Evolutionary conservation across 2,888 invertebrate genomes (phyloP).

Genomic region (Petrolisthes manimaculis): DNA sequence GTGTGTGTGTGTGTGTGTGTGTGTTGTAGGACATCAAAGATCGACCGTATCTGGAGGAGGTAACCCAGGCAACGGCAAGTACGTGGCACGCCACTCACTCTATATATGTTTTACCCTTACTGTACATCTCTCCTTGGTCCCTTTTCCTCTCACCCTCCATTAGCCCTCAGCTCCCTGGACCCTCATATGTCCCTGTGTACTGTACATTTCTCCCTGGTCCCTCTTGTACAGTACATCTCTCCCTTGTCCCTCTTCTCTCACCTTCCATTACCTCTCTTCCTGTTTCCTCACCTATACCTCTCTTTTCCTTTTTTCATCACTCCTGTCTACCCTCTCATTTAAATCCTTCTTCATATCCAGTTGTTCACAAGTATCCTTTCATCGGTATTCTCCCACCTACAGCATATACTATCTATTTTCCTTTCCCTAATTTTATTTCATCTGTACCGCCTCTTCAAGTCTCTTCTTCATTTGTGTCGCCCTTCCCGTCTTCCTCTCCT

Average conservation of each 20-base stretch:
- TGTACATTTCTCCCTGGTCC: not conserved
- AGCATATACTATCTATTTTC: not conserved
- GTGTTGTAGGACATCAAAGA: too few relatives aligned
- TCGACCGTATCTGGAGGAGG: too few relatives aligned
- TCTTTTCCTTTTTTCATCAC: not conserved
- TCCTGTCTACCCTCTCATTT: not conserved
- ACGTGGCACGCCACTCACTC: too few relatives aligned
- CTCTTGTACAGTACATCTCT: not conserved
- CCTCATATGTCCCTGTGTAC: not conserved
- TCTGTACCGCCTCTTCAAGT: not conserved
- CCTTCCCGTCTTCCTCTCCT: not conserved
- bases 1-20: too few relatives aligned
- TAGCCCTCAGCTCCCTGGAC: not conserved
- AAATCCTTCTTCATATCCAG: not conserved
- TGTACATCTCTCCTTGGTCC: not conserved
- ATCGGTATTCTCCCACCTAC: not conserved
- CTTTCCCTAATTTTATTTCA: not conserved
- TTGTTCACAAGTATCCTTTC: not conserved
- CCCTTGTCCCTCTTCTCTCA: not conserved
- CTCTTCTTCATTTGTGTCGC: not conserved
- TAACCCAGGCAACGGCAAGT: too few relatives aligned
- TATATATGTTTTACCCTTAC: not conserved
- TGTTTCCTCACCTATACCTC: not conserved
- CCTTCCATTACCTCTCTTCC: not conserved
- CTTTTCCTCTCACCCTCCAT: not conserved